phyloP scores from a whole-genome alignment of 2,113 vertebrate genomes.

The Crotalus viridis region DNA sequence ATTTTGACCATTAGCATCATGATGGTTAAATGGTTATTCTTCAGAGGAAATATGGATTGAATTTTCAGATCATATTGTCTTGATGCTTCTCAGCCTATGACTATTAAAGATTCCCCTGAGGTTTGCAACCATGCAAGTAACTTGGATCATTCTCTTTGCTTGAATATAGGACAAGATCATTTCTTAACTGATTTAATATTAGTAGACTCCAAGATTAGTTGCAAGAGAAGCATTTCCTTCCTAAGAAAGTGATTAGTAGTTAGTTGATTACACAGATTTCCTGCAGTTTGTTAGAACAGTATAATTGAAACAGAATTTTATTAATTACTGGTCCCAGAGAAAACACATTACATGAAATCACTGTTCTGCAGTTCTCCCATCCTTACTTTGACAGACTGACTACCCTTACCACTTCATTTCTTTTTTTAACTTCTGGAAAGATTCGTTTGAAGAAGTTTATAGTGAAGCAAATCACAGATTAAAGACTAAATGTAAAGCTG shows the following conservation, averaged over 20 bases:
- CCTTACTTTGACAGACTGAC: background rate
- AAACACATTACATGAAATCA: background rate
- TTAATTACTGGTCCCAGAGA: background rate
- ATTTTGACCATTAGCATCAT: background rate
- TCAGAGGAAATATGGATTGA: background rate
- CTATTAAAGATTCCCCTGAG: background rate
- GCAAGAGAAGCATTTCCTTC: background rate
- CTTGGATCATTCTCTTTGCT: background rate
- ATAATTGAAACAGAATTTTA: background rate
- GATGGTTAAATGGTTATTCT: background rate
- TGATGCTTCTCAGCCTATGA: background rate
- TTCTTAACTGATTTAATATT: background rate
- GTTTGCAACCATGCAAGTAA: background rate
- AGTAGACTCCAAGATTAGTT: background rate
- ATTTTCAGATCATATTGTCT: background rate
- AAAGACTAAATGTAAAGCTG: background rate
- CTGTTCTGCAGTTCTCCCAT: background rate
- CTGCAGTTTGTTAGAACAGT: background rate
- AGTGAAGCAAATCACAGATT: background rate
- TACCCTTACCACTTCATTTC: background rate
- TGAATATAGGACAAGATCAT: background rate
- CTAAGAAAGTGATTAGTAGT: background rate
- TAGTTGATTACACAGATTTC: background rate
- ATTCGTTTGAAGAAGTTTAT: background rate
- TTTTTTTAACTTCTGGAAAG: constrained; percentile 9